Conservation (phyloP, 1,140 invertebrate species). For the Pectinophora gossypiella region DNA sequence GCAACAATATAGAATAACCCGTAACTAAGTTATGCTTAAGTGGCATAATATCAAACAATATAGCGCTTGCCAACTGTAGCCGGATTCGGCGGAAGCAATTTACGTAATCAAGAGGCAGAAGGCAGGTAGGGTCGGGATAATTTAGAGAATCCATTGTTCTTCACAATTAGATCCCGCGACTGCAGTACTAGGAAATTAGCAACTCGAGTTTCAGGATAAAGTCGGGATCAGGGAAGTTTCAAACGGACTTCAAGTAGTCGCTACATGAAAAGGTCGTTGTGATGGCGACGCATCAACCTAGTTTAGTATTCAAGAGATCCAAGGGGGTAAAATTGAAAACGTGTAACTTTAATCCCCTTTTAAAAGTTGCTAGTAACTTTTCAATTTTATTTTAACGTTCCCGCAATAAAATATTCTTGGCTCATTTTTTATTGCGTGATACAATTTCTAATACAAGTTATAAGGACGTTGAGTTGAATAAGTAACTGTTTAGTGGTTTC, state of each 20-base stretch:
- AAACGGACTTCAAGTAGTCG: background rate
- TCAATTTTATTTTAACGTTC: no score
- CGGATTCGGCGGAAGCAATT: background rate
- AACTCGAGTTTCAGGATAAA: background rate
- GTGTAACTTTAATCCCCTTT: background rate
- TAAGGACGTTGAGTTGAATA: no score
- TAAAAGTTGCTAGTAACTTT: no score
- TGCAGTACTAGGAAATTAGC: background rate
- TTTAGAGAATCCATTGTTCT: background rate
- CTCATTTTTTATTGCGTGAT: no score
- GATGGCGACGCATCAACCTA: no score
- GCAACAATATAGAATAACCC: no score
- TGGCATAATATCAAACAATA: background rate
- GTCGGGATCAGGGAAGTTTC: background rate
- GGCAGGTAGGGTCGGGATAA: background rate
- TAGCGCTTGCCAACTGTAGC: background rate
- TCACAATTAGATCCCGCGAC: background rate
- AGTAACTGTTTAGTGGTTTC: no score
- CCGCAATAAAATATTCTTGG: no score
- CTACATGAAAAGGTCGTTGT: background rate
- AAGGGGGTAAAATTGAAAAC: background rate
- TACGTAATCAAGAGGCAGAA: constrained; percentile 1
- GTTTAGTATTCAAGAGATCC: background rate
- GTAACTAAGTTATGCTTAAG: background rate
- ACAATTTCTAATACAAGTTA: no score